Conservation (phyloP, 2,113 vertebrate genomes). For the Acanthochromis polyacanthus region DNA sequence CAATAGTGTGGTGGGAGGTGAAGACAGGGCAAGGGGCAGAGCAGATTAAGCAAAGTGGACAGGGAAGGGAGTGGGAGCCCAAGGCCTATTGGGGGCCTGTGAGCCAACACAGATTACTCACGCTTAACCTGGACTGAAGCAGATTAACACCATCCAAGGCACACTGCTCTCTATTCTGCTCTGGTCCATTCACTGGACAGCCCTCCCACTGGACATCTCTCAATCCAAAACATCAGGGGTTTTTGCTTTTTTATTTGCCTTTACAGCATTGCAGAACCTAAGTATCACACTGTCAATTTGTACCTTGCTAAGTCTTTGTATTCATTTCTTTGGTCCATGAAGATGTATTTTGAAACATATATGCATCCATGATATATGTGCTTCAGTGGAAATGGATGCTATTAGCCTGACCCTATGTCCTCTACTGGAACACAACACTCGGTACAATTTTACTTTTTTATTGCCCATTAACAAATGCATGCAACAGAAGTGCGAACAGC, state of each 20-base stretch:
- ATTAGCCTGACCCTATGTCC: too few species aligned
- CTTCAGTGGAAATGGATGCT: too few species aligned
- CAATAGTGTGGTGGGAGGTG: constrained; percentile 34
- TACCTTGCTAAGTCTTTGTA: not conserved
- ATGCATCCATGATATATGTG: too few species aligned
- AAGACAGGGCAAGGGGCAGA: constrained; percentile 25
- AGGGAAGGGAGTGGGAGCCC: constrained; percentile 28
- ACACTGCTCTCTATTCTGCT: constrained; percentile 50
- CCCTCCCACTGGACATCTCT: constrained; percentile 7
- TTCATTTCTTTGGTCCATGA: not conserved
- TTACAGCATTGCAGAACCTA: not conserved
- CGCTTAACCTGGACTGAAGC: constrained; percentile 71
- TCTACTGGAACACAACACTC: too few species aligned
- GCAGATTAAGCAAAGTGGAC: constrained; percentile 49
- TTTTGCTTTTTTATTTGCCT: not conserved
- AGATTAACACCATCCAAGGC: constrained; percentile 50
- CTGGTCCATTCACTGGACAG: constrained; percentile 31
- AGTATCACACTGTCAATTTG: not conserved
- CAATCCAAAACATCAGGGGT: not conserved
- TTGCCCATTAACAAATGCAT: too few species aligned
- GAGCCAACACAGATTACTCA: constrained; percentile 72
- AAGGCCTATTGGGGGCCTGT: constrained; percentile 47
- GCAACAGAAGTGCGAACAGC: too few species aligned
- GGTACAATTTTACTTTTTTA: too few species aligned
- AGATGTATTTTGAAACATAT: not conserved